Base-by-base conservation (phyloP, 2,797 vertebrate genomes). In the Emys orbicularis region DNA sequence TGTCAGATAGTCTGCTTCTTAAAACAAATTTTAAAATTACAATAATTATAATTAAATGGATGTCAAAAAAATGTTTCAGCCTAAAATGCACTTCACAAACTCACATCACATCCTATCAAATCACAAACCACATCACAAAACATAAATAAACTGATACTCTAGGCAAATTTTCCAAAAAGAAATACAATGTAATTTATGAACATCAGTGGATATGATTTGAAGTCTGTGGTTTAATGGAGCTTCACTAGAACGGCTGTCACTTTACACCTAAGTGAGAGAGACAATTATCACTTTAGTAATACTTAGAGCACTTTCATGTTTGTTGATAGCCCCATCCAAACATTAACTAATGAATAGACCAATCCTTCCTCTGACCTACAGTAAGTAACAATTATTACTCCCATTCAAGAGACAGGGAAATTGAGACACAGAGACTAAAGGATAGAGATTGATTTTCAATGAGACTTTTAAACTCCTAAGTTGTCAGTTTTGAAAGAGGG, bases 21-120 rank as follows among this genome's bases (percentile, higher is more conserved):
- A 91, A 79, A 94, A 89, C 92, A 95, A 96, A 97, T 68, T 80
- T 88, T 92, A 90, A 92, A 91, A 97, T 97, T 97, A 97, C 94
- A 97, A 97, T 97, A 97, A 98, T 98, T 92, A 47, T 94, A 96
- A 98, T 97, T 97, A 97, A 96, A 96, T 95, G 96, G 94, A 76
- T 97, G 97, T 97, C 96, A 97, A 87, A 95, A 96, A 94, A 96
- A 97, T 96, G 92, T 97, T 96, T 95, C 97, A 88, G 91, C 56
- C 86, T 0, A 5, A 52, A 89, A 53, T 3, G 1, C 89, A 12
- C 90, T 89, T 95, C 92, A 92, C 89, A 91, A 50, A 88, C 86
- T 82, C 92, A 29, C 95, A 94, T 96, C 96, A 94, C 95, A 96
- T 95, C 96, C 94, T 88, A 96, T 96, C 96, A 96, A 92, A 80